phyloP scores from a whole-genome alignment of 2,888 invertebrate genomes.

The Pollenia griseotomentosa region DNA sequence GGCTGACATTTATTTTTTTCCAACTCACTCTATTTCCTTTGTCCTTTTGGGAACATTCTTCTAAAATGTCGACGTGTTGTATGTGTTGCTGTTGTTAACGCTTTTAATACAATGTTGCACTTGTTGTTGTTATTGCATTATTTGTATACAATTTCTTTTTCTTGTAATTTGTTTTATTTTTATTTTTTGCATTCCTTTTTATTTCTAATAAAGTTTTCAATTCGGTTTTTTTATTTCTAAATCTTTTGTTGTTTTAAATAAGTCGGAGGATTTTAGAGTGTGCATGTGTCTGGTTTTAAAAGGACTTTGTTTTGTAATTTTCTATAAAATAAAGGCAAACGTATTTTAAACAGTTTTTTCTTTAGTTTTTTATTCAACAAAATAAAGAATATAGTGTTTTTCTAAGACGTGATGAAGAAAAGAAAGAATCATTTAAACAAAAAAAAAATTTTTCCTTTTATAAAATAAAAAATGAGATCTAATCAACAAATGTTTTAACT shows the following conservation, averaged over 20 bases:
- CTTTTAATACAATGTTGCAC: constrained; percentile 48
- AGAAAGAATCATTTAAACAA: constrained; percentile 17
- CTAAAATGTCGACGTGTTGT: constrained; percentile 8
- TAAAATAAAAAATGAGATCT: constrained; percentile 29
- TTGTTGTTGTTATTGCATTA: constrained; percentile 36
- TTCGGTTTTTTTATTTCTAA: constrained; percentile 42
- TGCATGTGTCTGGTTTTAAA: constrained; percentile 24
- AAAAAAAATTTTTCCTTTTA: not conserved
- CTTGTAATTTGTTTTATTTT: not conserved
- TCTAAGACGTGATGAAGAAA: constrained; percentile 42
- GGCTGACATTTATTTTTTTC: constrained; percentile 72
- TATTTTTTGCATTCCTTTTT: not conserved
- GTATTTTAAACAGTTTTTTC: constrained; percentile 41
- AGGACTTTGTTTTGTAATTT: constrained; percentile 12
- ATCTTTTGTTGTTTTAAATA: constrained; percentile 58
- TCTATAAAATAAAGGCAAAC: constrained; percentile 10
- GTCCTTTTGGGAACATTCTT: constrained; percentile 12
- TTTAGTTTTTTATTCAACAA: constrained; percentile 2
- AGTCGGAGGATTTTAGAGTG: constrained; percentile 40
- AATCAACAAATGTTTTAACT: constrained; percentile 38
- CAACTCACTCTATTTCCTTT: not conserved
- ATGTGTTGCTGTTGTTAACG: constrained; percentile 31
- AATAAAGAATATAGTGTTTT: constrained; percentile 23
- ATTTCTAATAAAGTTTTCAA: constrained; percentile 53
- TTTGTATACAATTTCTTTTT: constrained; percentile 12